Evolutionary conservation across 2,113 vertebrate genomes (phyloP).

Genomic region (Semicossyphus pulcher): DNA sequence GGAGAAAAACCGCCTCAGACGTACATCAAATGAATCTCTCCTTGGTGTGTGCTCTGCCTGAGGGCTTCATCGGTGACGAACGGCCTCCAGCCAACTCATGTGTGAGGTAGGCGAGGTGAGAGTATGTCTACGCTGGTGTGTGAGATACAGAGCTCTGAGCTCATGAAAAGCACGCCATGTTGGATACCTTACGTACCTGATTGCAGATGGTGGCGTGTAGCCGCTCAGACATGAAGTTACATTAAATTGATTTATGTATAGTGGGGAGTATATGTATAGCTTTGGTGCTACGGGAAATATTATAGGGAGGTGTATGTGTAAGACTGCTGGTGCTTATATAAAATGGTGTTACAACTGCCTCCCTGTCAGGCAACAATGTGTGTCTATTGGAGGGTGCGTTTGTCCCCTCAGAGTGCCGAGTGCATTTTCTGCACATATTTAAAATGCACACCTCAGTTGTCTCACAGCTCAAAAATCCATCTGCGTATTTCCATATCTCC

Average conservation of each 20-base stretch:
- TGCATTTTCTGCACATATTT: neutral
- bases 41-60: slow-evolving; percentile 35
- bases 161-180: slow-evolving; percentile 7
- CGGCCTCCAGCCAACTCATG: slow-evolving; percentile 43
- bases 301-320: slow-evolving; percentile 5
- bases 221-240: slow-evolving; percentile 45
- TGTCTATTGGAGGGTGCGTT: neutral
- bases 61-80: slow-evolving; percentile 66
- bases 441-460: too few species aligned
- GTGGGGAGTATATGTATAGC: neutral
- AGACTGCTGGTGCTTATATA: slow-evolving; percentile 1
- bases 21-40: slow-evolving; percentile 53
- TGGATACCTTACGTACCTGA: slow-evolving; percentile 10
- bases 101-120: slow-evolving; percentile 49
- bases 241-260: slow-evolving; percentile 52
- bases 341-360: slow-evolving; percentile 10
- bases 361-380: slow-evolving; percentile 8
- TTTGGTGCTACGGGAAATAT: slow-evolving; percentile 15
- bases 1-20: slow-evolving; percentile 9
- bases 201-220: slow-evolving; percentile 23
- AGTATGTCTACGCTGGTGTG: slow-evolving; percentile 4
- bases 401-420: neutral
- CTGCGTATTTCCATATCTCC: too few species aligned
- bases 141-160: slow-evolving; percentile 16
- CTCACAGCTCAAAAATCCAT: too few species aligned